phyloP scores from a whole-genome alignment of 2,797 vertebrate species.

The Myoxocephalus aenaeus region DNA sequence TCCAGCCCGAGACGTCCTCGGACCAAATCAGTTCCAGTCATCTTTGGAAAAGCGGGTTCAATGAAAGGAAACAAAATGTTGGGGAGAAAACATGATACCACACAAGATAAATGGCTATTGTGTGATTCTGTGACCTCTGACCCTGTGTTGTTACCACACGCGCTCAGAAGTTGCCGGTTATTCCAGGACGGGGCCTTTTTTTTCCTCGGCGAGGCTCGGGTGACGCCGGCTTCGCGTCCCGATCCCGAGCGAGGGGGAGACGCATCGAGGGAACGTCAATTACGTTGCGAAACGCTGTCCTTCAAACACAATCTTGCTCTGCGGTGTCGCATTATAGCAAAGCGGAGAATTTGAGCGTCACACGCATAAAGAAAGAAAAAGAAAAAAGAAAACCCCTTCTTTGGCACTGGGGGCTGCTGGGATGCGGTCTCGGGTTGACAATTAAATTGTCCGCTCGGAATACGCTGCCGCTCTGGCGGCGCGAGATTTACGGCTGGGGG shows the following conservation, averaged over 20 bases:
- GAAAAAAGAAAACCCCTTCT: conserved; percentile 48
- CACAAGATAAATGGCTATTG: conserved; percentile 65
- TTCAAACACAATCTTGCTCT: conserved; percentile 76
- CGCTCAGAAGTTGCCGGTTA: conserved; percentile 46
- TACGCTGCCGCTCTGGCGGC: conserved; percentile 64
- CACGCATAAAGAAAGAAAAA: conserved; percentile 13
- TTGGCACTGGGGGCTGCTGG: conserved; percentile 69
- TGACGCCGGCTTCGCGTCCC: conserved; percentile 68
- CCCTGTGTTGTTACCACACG: conserved; percentile 61
- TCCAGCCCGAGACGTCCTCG: conserved; percentile 57
- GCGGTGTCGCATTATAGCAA: conserved; percentile 75
- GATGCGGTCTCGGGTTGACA: conserved; percentile 79
- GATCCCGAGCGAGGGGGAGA: conserved; percentile 52
- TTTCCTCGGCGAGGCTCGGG: conserved; percentile 43
- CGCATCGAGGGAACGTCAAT: conserved; percentile 77
- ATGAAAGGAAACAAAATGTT: conserved; percentile 49
- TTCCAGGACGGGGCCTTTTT: conserved; percentile 51
- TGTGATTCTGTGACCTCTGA: conserved; percentile 66
- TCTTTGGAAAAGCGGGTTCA: conserved; percentile 55
- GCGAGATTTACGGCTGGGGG: conserved; percentile 61
- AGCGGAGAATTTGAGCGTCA: conserved; percentile 72
- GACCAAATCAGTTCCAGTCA: conserved; percentile 68
- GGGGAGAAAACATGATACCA: conserved; percentile 59
- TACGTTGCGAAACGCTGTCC: conserved; percentile 80
- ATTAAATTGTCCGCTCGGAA: conserved; percentile 77